These are phyloP conservation scores for Dasypus novemcinctus DNA, from an alignment of 2,113 vertebrate species.

Conservation along the genomic window DNA sequence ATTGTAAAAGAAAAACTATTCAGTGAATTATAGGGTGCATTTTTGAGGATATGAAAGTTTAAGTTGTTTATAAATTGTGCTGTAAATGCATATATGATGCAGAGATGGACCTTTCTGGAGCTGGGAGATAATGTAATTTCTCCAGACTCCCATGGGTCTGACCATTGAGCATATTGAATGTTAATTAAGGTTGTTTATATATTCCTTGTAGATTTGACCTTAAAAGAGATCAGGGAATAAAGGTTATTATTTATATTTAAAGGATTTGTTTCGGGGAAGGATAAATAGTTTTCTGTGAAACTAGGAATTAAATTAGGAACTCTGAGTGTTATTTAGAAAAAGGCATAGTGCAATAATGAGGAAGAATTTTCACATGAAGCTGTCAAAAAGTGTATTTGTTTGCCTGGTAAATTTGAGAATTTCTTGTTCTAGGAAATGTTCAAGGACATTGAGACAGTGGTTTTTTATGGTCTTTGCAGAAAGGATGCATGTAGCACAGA, in stretches of 20 bases:
- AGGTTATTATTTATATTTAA: background rate
- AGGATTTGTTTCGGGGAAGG: background rate
- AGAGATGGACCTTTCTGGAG: background rate
- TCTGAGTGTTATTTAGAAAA: conserved; percentile 8
- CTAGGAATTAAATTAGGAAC: background rate
- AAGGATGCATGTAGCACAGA: background rate
- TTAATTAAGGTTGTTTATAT: background rate
- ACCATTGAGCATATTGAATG: background rate
- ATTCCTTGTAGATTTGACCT: background rate
- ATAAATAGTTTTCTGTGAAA: background rate
- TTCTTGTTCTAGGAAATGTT: conserved; percentile 1
- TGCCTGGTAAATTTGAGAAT: conserved; percentile 5
- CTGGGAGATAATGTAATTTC: background rate
- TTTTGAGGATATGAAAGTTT: conserved; percentile 34
- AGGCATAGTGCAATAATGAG: background rate
- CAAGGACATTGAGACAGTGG: background rate
- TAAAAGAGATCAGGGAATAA: background rate
- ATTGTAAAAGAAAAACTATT: background rate
- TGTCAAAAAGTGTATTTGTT: background rate
- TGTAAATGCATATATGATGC: background rate
- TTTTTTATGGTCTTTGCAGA: background rate
- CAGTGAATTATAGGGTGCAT: background rate
- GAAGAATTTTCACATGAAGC: conserved; percentile 7
- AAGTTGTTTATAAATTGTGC: background rate
- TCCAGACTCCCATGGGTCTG: background rate